Percentiles rank a stretch among this genome's conserved stretches.
Conservation (phyloP, 2,888 invertebrate genomes). For the Thalpophila matura region DNA sequence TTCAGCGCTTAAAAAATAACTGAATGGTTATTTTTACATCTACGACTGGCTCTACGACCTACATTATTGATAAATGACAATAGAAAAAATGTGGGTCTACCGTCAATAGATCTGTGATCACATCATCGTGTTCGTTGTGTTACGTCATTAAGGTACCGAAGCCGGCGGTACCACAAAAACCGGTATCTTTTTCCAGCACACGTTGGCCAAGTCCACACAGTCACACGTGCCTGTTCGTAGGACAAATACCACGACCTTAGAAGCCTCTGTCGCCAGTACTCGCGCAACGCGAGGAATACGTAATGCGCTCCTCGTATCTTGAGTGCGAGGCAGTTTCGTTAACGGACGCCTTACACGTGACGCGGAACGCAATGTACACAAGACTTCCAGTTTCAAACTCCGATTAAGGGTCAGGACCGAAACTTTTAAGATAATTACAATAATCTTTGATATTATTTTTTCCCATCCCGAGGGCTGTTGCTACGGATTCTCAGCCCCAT, state of each 20-base stretch:
- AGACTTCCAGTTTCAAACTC: constrained; percentile 36
- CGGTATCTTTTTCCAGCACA: constrained; percentile 38
- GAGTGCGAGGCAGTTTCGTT: constrained; percentile 58
- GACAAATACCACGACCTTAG: constrained; percentile 60
- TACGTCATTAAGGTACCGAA: constrained; percentile 41
- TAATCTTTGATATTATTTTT: constrained; percentile 44
- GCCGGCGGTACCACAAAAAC: constrained; percentile 30
- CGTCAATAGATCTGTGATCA: constrained; percentile 31
- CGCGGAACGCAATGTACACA: constrained; percentile 56
- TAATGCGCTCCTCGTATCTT: constrained; percentile 58
- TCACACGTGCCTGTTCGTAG: constrained; percentile 55
- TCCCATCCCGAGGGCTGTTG: constrained; percentile 19
- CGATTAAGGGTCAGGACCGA: constrained; percentile 40
- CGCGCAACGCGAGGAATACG: constrained; percentile 57
- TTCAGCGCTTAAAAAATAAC: constrained; percentile 1
- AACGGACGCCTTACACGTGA: constrained; percentile 65
- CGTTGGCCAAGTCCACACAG: constrained; percentile 50
- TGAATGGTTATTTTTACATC: constrained; percentile 17
- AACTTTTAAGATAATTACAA: constrained; percentile 50
- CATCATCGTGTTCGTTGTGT: constrained; percentile 28
- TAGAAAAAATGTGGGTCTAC: constrained; percentile 36
- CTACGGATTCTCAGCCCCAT: constrained; percentile 31
- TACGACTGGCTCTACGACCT: constrained; percentile 6
- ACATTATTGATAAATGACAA: constrained; percentile 20
- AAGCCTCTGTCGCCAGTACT: constrained; percentile 50